These are phyloP conservation scores for Lasioglossum lativentre DNA, from an alignment of 2,888 invertebrate species.

Conservation along the genomic window DNA sequence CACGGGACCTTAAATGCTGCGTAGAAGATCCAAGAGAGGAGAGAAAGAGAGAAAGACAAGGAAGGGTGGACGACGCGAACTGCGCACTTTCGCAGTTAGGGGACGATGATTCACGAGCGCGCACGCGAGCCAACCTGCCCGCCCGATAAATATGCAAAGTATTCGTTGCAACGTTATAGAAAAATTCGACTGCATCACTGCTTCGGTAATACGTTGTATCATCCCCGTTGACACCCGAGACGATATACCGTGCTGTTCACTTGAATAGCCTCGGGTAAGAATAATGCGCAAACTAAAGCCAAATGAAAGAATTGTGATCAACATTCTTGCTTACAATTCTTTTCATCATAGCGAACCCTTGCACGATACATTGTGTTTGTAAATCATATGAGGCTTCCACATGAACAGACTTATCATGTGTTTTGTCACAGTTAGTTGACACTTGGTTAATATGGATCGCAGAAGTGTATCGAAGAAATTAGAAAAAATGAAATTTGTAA, in stretches of 20 bases:
- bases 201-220: not conserved
- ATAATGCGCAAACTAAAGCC: not conserved
- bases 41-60: constrained; percentile 15
- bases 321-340: not conserved
- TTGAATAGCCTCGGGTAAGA: too few species aligned
- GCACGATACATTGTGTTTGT: not conserved
- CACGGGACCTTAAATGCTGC: constrained; percentile 48
- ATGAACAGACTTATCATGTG: not conserved
- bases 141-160: constrained; percentile 31
- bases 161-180: constrained; percentile 10
- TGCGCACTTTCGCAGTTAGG: constrained; percentile 64
- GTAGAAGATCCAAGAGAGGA: constrained; percentile 50
- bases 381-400: not conserved
- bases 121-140: constrained; percentile 35
- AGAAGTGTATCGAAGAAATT: too few species aligned
- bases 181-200: not conserved
- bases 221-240: not conserved
- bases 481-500: too few species aligned
- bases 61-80: constrained; percentile 49
- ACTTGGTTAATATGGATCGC: too few species aligned
- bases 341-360: not conserved
- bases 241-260: not conserved
- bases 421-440: not conserved
- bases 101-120: constrained; percentile 59
- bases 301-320: not conserved